Evolutionary conservation across 2,113 vertebrate genomes (phyloP), one percentile per base, ranked within the genome.

Genomic region (Chitala chitala): DNA sequence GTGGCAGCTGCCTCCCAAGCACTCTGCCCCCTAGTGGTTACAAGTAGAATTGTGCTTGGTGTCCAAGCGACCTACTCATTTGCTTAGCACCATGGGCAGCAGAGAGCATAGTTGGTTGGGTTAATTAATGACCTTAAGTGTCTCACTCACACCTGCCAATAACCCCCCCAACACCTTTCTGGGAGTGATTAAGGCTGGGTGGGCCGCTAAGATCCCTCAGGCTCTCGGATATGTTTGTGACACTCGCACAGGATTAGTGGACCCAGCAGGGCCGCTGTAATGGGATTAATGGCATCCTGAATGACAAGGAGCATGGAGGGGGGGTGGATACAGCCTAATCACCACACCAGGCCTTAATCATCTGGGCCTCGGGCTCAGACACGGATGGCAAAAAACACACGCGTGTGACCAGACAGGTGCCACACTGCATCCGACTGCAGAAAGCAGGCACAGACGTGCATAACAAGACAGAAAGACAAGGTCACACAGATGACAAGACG

Each of bases 91-190:
- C 12, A 13, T 17, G 31, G 12, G 24, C 26, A 63, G 17, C 29
- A 2, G 15, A 13, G 46, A 15, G 54, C 9, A 29, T 22, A 15
- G 51, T 38, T 31, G 24, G 40, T 24, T 29, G 40, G 13, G 24
- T 46, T 72, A 72, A 72, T 59, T 26, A 72, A 46, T 22, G 6
- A 48, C n/a, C 71, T 61, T 15, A 4, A 72, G 55, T 48, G 26
- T 61, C 40, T 61, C 40, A n/a, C 55, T 9, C 55, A 26, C 71
- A 72, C 42, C 54, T 56, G 51, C 51, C 22, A n/a, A 71, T 71
- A 71, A 71, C 51, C 69, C 53, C 38, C 26, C 53, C 24, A 26
- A 46, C 12, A 61, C 71, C 71, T 73, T 55, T 61, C 31, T 58
- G 71, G 3, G 56, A 61, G 56, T 50, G 71, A 63, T 61, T 73